Base-by-base conservation (phyloP, 2,888 invertebrate species). In the Beris chalybata region DNA sequence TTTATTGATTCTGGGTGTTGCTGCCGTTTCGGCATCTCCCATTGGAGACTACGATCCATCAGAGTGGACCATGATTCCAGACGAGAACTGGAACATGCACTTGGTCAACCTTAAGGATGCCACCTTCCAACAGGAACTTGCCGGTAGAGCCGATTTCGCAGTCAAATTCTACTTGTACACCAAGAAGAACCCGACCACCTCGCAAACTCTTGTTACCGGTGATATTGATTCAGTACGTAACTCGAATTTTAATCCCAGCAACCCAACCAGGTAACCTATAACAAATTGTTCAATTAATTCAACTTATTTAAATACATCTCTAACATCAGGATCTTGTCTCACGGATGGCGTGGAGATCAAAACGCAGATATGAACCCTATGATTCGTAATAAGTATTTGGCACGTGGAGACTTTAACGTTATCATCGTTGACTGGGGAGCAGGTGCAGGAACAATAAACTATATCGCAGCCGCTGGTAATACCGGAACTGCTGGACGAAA, bases 381-480 rank as follows among this genome's bases (percentile, higher is more conserved):
- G 11, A 65, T 71, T 6, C 63, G 56, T n/a, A 32, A 57, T 6
- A 85, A 84, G 0, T 84, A 84, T 69, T 76, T 85, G n/a, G 81
- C 82, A 70, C 79, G 82, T 6, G 83, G 82, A 58, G 82, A 83
- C 68, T 74, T 83, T 56, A 85, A 85, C 70, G 83, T 85, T 55
- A 81, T 85, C 56, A 82, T 83, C 1, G 83, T 85, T 9, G 85
- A 85, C 71, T 85, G 84, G 84, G 82, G 83, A 12, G 78, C 76
- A 1, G 85, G 85, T 2, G 85, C 86, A 0, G 73, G 74, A 3
- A 85, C 84, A 66, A 77, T 85, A 5, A 86, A 86, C 71, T 86
- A 86, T 70, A 79, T 84, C 57, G 74, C 83, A 5, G 85, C 86
- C 0, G 84, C 85, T 54, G 82, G 84, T 9, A 74, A 71, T 9